Conservation (phyloP, 2,113 vertebrate genomes). For the Nerophis lumbriciformis region DNA sequence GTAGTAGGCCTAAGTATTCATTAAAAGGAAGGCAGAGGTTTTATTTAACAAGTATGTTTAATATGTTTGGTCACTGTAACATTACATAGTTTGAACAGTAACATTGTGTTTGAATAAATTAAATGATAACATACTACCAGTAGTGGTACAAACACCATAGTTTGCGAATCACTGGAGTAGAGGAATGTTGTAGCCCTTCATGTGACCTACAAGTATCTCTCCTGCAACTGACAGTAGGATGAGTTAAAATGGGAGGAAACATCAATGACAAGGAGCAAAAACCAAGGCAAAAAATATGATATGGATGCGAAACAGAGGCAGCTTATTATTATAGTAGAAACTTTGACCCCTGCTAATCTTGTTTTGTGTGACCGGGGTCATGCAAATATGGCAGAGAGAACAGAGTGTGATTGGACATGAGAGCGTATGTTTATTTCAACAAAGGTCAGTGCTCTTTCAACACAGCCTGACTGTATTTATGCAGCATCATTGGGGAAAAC, state of each 20-base stretch:
- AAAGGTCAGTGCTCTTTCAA: conserved; percentile 46
- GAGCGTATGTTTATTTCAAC: conserved; percentile 34
- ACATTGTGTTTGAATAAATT: too few relatives aligned
- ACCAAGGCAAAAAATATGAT: conserved; percentile 6
- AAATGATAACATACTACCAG: too few relatives aligned
- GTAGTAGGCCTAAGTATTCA: too few relatives aligned
- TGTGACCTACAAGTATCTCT: conserved; percentile 65
- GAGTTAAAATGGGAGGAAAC: conserved; percentile 30
- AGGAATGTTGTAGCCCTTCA: conserved; percentile 63
- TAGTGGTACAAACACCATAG: too few relatives aligned
- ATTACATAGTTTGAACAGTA: too few relatives aligned
- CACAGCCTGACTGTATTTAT: conserved; percentile 27
- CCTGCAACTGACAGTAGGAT: conserved; percentile 48
- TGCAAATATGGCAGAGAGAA: conserved; percentile 56
- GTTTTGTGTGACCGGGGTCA: conserved; percentile 45
- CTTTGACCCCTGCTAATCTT: conserved; percentile 60
- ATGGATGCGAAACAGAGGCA: conserved; percentile 37
- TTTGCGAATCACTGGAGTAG: conserved; percentile 8
- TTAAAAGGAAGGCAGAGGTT: too few relatives aligned
- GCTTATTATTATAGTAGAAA: conserved; percentile 42
- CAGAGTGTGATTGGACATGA: conserved; percentile 45
- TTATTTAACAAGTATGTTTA: too few relatives aligned
- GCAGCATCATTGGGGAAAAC: conserved; percentile 8
- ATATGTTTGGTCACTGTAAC: too few relatives aligned
- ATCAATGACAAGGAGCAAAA: conserved; percentile 22